Conservation (phyloP, 2,113 vertebrate species). For the Pao palembangensis region DNA sequence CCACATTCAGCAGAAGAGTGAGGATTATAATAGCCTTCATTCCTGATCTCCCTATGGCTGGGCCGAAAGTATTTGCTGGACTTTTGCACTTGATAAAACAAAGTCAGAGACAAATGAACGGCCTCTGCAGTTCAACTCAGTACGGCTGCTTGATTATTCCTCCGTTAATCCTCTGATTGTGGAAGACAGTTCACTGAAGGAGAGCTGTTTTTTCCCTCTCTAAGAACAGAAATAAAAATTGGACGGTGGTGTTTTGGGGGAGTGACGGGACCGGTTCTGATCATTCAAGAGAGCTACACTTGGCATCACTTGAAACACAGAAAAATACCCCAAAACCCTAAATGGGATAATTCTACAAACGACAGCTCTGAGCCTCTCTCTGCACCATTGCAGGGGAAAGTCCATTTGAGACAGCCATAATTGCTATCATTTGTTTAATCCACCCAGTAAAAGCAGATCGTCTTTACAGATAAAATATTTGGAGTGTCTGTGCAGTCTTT, state of each 20-base stretch:
- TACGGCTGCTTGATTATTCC: constrained; percentile 54
- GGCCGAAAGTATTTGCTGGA: constrained; percentile 56
- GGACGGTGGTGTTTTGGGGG: too few relatives aligned
- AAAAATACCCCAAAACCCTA: constrained; percentile 2
- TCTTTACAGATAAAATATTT: constrained; percentile 16
- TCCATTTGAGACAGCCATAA: too few relatives aligned
- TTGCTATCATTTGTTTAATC: constrained; percentile 16
- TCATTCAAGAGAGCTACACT: too few relatives aligned
- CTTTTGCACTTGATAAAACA: constrained; percentile 55
- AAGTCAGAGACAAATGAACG: constrained; percentile 47
- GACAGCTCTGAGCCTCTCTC: too few relatives aligned
- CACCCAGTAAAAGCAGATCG: constrained; percentile 26
- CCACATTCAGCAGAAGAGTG: constrained; percentile 32
- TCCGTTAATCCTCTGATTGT: constrained; percentile 51
- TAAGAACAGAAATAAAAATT: constrained; percentile 1
- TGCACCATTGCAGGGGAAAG: too few relatives aligned
- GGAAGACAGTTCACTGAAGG: constrained; percentile 46
- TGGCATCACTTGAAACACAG: background rate
- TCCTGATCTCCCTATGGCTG: constrained; percentile 36
- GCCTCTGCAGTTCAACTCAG: constrained; percentile 27
- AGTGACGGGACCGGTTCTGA: too few relatives aligned
- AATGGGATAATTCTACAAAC: too few relatives aligned
- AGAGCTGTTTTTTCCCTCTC: constrained; percentile 37
- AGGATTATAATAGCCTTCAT: constrained; percentile 50
- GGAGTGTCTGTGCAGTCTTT: background rate